Conservation (phyloP, 1,140 invertebrate species). For the Olivierus martensii region DNA sequence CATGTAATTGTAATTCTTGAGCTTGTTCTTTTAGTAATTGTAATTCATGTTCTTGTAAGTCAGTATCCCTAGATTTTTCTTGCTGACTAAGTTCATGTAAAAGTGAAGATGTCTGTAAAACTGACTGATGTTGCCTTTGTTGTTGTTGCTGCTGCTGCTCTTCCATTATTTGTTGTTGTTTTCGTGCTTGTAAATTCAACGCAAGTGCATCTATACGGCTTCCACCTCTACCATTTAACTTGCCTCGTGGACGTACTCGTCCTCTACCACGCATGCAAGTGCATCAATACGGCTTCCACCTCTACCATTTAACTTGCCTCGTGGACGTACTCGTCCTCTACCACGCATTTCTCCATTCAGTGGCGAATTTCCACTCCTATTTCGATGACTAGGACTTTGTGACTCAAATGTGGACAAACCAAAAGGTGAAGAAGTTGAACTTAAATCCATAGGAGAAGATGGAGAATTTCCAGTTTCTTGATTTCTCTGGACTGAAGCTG, state of each 20-base stretch:
- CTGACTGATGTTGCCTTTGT: too few species aligned
- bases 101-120: too few species aligned
- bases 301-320: background rate
- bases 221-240: slow-evolving; percentile 6
- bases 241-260: background rate
- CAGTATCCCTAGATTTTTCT: too few species aligned
- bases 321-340: background rate
- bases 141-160: background rate
- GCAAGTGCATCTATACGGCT: slow-evolving; percentile 24
- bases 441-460: slow-evolving; percentile 20
- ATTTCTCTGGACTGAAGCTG: background rate
- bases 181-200: slow-evolving; percentile 23
- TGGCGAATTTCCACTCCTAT: background rate
- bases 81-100: too few species aligned
- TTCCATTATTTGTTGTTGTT: slow-evolving; percentile 19
- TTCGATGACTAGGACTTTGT: background rate
- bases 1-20: too few species aligned
- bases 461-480: slow-evolving; percentile 2
- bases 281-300: slow-evolving; percentile 23
- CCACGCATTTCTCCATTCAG: background rate
- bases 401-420: background rate
- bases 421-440: slow-evolving; percentile 8
- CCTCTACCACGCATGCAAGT: slow-evolving; percentile 13
- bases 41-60: too few species aligned
- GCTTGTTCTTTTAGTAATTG: too few species aligned